phyloP scores from a whole-genome alignment of 2,113 vertebrate genomes.

The Aspiorhynchus laticeps region DNA sequence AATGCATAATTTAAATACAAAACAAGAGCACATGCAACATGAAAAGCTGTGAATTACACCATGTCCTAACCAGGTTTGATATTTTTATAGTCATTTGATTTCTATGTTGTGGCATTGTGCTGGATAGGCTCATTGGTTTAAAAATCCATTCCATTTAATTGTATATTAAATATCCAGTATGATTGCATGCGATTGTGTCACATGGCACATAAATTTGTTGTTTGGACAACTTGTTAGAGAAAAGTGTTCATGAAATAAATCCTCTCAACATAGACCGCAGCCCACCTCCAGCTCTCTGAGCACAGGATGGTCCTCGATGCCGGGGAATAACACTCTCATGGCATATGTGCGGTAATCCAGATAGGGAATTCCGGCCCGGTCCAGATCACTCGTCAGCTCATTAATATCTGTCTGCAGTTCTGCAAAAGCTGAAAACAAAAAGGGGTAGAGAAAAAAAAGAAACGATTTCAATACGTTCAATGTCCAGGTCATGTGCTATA shows the following conservation, averaged over 20 bases:
- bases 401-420: constrained; percentile 99
- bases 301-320: constrained; percentile 97
- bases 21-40: background rate
- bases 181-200: background rate
- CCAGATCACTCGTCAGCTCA: constrained; percentile 95
- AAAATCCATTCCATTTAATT: background rate
- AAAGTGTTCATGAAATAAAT: background rate
- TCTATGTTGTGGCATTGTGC: background rate
- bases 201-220: background rate
- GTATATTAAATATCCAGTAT: background rate
- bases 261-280: background rate
- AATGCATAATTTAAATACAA: background rate
- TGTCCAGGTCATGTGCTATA: background rate
- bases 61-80: background rate
- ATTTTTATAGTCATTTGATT: background rate
- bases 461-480: background rate
- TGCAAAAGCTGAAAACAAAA: constrained; percentile 83
- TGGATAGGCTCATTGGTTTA: background rate
- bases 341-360: constrained; percentile 96
- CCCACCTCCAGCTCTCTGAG: constrained; percentile 94
- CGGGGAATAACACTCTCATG: constrained; percentile 97
- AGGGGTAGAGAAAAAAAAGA: background rate
- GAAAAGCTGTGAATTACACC: background rate
- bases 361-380: constrained; percentile 94
- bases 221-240: background rate